Base-by-base conservation (phyloP, 2,797 vertebrate genomes). In the Anguilla megastoma region DNA sequence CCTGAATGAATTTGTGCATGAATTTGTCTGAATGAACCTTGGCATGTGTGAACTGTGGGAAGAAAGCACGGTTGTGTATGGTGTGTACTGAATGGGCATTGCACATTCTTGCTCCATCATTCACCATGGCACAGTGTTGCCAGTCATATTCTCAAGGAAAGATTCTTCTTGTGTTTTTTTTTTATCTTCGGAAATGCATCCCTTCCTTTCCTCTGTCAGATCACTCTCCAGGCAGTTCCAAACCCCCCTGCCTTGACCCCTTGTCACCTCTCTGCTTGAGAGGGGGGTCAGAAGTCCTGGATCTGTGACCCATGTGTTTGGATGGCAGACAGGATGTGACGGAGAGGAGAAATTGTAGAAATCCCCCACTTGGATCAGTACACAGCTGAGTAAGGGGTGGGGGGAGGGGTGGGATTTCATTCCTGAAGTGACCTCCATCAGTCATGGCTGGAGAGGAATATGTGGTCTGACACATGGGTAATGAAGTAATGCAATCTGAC, bases 171-270 rank as follows among this genome's bases (percentile, higher is more conserved):
- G 69, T 33, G n/a, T 30, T 9, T 63, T 58, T 60, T 48, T 60
- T 52, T 52, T 56, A 9, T 54, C 63, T 56, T 66, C 27, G 36
- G 71, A 84, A 84, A 82, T 69, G n/a, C 60, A 84, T 8, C 54
- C 63, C 16, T 45, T 16, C 56, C 58, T 9, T 9, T 84, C 71
- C 69, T 66, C 66, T 41, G 54, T 85, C 63, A 88, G 52, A 88
- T 16, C 85, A 9, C 76, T 18, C 45, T 52, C 60, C 45, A 9
- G 30, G 41, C 82, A 83, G 52, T 85, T 54, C 82, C 3, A 79
- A 88, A 56, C 36, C 45, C 58, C 54, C 66, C 5, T 45, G 2
- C 63, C 69, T 85, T 63, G 82, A 88, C 69, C 18, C 18, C 21
- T 66, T n/a, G 6, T n/a, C 21, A 50, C 18, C 45, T 82, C 5